phyloP scores from a whole-genome alignment of 2,888 invertebrate species.

The Rhingia rostrata region DNA sequence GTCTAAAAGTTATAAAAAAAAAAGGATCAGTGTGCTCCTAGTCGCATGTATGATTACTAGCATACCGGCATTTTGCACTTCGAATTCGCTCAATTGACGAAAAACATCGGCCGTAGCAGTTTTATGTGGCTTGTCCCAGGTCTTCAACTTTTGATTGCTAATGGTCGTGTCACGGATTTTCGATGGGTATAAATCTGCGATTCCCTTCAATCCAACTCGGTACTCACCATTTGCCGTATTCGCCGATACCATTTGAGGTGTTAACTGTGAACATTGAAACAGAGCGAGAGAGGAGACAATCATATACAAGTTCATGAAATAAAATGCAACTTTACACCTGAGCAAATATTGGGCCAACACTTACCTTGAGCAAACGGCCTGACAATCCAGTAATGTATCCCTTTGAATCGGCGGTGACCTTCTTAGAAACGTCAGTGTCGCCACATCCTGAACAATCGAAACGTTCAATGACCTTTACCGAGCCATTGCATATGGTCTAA shows the following conservation, averaged over 20 bases:
- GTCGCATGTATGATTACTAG: background rate
- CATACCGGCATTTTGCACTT: conserved; percentile 85
- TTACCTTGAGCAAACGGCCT: conserved; percentile 93
- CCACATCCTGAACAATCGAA: conserved; percentile 98
- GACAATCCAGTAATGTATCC: conserved; percentile 92
- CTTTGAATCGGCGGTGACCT: conserved; percentile 87
- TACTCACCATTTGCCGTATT: conserved; percentile 93
- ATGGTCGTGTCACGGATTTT: conserved; percentile 91
- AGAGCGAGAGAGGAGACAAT: conserved; percentile 36
- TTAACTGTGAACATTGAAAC: conserved; percentile 76
- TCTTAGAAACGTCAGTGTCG: conserved; percentile 95
- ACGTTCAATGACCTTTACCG: conserved; percentile 96
- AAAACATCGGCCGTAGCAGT: conserved; percentile 90
- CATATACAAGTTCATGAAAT: background rate
- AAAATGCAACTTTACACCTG: background rate
- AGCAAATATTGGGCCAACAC: background rate
- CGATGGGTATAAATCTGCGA: conserved; percentile 93
- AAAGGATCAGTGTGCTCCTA: background rate
- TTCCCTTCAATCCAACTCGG: conserved; percentile 93
- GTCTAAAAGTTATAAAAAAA: conserved; percentile 77
- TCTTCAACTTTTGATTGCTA: conserved; percentile 90
- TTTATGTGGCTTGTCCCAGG: conserved; percentile 94
- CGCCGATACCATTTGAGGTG: conserved; percentile 78
- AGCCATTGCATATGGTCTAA: conserved; percentile 93
- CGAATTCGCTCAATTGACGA: conserved; percentile 90